phyloP scores from a whole-genome alignment of 2,797 vertebrate genomes.

The Choloepus didactylus region DNA sequence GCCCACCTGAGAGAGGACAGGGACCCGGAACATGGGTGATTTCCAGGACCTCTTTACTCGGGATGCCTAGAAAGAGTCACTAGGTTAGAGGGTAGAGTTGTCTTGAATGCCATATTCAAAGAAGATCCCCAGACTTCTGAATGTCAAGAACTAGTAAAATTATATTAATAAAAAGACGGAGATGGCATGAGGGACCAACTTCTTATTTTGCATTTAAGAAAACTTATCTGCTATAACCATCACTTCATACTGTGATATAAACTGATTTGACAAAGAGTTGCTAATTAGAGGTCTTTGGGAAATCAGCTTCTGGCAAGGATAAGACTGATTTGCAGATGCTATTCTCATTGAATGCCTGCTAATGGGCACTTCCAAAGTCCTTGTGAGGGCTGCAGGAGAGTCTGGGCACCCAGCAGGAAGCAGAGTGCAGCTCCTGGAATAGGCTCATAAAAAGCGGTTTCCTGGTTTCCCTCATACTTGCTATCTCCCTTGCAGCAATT shows the following conservation, averaged over 20 bases:
- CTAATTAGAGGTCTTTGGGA: slow-evolving; percentile 41
- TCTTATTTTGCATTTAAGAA: slow-evolving; percentile 62
- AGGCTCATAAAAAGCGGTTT: not conserved
- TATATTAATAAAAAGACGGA: slow-evolving; percentile 8
- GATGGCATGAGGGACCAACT: not conserved
- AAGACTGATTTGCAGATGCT: not conserved
- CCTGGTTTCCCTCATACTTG: not conserved
- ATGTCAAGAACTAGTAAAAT: not conserved
- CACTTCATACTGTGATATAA: not conserved
- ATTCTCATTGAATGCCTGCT: not conserved
- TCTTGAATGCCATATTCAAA: not conserved
- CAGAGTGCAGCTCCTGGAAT: rapidly evolving
- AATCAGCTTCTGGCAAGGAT: slow-evolving; percentile 19
- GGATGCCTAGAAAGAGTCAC: not conserved
- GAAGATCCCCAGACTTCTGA: not conserved
- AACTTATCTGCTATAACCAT: slow-evolving; percentile 32
- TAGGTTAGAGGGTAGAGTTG: not conserved
- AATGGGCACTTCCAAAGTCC: not conserved
- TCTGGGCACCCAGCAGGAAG: rapidly evolving
- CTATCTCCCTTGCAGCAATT: not conserved
- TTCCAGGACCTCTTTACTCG: not conserved
- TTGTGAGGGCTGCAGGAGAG: not conserved
- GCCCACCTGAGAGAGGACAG: not conserved
- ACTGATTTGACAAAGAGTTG: slow-evolving; percentile 21
- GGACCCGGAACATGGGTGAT: rapidly evolving